phyloP scores from a whole-genome alignment of 2,113 vertebrate species.

The Marmota flaviventris region DNA sequence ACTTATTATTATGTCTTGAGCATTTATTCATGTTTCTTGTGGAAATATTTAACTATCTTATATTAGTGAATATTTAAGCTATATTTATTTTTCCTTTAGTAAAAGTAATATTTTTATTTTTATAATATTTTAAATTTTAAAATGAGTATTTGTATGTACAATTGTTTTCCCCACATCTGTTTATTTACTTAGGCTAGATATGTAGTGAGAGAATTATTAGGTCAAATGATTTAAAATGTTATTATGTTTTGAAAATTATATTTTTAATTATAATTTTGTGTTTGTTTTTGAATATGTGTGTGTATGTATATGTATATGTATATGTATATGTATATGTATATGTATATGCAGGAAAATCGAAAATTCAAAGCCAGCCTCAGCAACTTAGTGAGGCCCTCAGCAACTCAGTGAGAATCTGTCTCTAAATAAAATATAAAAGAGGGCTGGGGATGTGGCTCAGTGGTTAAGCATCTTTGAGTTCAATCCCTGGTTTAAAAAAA shows the following conservation, averaged over 20 bases:
- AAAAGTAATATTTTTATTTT: not conserved
- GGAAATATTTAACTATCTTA: not conserved
- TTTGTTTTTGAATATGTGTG: too few relatives aligned
- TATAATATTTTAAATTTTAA: too few relatives aligned
- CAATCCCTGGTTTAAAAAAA: too few relatives aligned
- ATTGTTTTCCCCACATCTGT: not conserved
- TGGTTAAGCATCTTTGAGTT: too few relatives aligned
- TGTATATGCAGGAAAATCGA: too few relatives aligned
- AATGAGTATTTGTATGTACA: not conserved
- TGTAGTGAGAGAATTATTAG: not conserved
- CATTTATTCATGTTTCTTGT: not conserved
- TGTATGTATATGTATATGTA: too few relatives aligned
- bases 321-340: too few relatives aligned
- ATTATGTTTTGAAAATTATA: not conserved
- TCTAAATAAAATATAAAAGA: too few relatives aligned
- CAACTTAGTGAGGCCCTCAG: too few relatives aligned
- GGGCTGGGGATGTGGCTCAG: too few relatives aligned
- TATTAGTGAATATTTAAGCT: not conserved
- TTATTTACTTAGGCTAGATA: not conserved
- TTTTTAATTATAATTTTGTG: not conserved
- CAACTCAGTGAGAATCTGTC: too few relatives aligned
- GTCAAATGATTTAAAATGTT: not conserved
- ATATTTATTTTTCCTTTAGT: not conserved
- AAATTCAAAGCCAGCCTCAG: too few relatives aligned
- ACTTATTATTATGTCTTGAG: not conserved